Base-by-base conservation (phyloP, 1,140 invertebrate genomes). In the Drosophila teissieri region DNA sequence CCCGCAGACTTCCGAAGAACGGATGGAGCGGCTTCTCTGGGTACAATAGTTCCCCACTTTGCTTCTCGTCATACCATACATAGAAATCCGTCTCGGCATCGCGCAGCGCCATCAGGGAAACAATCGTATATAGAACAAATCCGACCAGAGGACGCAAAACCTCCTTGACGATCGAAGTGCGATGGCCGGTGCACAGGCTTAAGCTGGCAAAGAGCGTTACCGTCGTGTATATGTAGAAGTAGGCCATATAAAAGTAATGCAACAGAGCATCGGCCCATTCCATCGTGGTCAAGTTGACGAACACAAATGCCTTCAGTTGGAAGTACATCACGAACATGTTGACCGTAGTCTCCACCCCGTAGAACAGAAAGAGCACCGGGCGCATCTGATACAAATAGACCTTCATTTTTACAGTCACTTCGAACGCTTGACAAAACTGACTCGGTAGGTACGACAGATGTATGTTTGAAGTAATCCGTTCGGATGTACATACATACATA, bases 281-380 rank as follows among this genome's bases (percentile, higher is more conserved):
- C 8, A 1, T 0, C 5, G 57, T 0, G 0, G 61, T 40, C n/a
- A 73, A 15, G 36, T 37, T 61, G 34, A 42, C 62, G 49, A 34
- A 36, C 45, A 27, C 10, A 17, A 74, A 56, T 4, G 17, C 27
- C 0, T n/a, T 40, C 15, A 86, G 60, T n/a, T 78, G 60, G 31
- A 3, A 70, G 42, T 37, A 17, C 22, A 86, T 39, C 2, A 86
- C 19, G 1, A 85, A 0, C 22, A 85, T 27, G 40, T 69, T 86
- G 0, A 74, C 0, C 4, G 67, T 0, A 0, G 48, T 65, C 36
- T 85, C 81, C 3, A 65, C 5, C 0, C 14, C 46, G 17, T 85
- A 85, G 8, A 85, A 85, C 7, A 74, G 12, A n/a, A 81, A 72
- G 0, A 84, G 51, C 15, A 77, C 53, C 1, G 80, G 49, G 3